Conservation (phyloP, 2,797 vertebrate genomes). For the Hoplostethus mediterraneus region DNA sequence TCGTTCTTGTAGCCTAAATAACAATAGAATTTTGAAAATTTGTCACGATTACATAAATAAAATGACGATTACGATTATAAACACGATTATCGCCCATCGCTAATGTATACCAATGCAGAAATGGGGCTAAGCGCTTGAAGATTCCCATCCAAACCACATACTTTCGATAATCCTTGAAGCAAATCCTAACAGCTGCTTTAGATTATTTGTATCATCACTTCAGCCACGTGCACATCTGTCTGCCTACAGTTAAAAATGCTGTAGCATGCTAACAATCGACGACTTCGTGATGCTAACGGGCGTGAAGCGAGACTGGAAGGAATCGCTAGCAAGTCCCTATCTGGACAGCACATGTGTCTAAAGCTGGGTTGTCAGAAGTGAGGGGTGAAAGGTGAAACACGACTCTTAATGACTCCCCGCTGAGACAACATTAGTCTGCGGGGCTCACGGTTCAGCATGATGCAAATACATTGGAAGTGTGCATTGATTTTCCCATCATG, state of each 20-base stretch:
- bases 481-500: constrained; percentile 85
- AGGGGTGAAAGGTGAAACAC: constrained; percentile 68
- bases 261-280: no score
- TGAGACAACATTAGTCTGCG: constrained; percentile 65
- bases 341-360: background rate
- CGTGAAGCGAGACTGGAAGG: background rate
- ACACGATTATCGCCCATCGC: no score
- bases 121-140: constrained; percentile 13
- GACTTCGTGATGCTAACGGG: background rate
- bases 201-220: no score
- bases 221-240: no score
- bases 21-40: no score
- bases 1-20: no score
- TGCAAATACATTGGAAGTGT: constrained; percentile 74
- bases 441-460: constrained; percentile 63
- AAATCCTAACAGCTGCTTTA: constrained; percentile 5
- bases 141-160: constrained; percentile 13
- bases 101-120: constrained; percentile 1
- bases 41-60: no score
- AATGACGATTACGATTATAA: no score
- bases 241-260: no score
- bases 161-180: background rate
- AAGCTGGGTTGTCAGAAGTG: constrained; percentile 40
- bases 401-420: constrained; percentile 69
- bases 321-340: constrained; percentile 1